These are phyloP conservation scores for Phyllostomus discolor DNA, from an alignment of 2,113 vertebrate genomes.

Conservation along the genomic window DNA sequence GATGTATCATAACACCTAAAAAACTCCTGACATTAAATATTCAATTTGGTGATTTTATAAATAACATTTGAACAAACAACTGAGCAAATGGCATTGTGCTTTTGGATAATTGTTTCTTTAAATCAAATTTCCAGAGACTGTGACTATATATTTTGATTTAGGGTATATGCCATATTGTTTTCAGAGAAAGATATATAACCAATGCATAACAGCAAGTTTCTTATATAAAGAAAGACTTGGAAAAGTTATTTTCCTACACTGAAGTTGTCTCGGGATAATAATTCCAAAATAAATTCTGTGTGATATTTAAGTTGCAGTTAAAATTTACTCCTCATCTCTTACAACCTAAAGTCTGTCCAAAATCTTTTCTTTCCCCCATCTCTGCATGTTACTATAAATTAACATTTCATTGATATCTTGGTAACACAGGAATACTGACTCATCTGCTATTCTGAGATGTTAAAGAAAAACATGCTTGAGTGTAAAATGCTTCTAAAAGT, in stretches of 20 bases:
- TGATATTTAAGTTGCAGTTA: neutral
- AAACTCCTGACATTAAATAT: neutral
- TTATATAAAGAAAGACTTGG: neutral
- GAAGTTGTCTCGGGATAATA: neutral
- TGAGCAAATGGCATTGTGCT: neutral
- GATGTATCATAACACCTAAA: neutral
- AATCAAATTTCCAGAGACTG: neutral
- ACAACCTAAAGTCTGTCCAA: neutral
- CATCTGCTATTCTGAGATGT: neutral
- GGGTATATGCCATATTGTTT: neutral
- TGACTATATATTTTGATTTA: neutral
- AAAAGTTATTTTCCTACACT: neutral
- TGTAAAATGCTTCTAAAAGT: constrained; percentile 32
- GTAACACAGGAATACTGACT: neutral
- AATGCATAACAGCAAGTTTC: neutral
- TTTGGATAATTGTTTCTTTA: neutral
- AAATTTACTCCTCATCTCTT: neutral
- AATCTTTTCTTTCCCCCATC: neutral
- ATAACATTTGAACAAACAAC: neutral
- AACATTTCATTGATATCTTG: neutral
- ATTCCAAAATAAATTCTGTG: neutral
- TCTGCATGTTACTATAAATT: neutral
- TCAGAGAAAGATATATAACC: neutral
- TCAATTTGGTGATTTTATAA: neutral
- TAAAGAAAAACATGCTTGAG: constrained; percentile 31